Base-by-base conservation (phyloP, 2,797 vertebrate genomes). In the Macroramphosus scolopax region DNA sequence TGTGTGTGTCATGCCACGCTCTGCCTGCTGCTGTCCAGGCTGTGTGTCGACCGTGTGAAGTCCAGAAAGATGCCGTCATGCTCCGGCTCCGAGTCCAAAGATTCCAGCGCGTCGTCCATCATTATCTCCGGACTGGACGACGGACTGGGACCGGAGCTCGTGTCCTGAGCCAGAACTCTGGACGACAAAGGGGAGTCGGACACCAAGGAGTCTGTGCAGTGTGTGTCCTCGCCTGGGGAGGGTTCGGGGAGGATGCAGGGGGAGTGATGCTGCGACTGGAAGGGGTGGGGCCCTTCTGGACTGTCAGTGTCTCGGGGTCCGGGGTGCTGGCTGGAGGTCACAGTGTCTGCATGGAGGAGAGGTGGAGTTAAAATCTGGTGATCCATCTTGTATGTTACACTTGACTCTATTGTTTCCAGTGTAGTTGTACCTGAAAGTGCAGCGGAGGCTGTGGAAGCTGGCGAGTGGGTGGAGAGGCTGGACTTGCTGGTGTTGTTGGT, bases 51-150 rank as follows among this genome's bases (percentile, higher is more conserved):
- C 0, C 68, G 72, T 2, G 90, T 80, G 59, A 96, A 96, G 84
- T 94, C 89, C 44, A 97, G 91, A 79, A 95, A 95, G 77, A 96
- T 95, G 3, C 93, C 93, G 29, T 93, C 92, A 0, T 85, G 87
- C 54, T 94, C 93, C 0, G 89, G 80, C 50, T 93, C 92, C 0
- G 92, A 95, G 75, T 93, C 93, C 0, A 87, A 72, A 0, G 91
- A 93, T 66, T 92, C 93, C 53, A 87, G 74, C 63, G 87, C 75
- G 71, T 85, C 87, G 80, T 92, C 93, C 53, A 85, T 88, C 45
- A 86, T 74, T 43, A 89, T 81, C 50, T 95, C 94, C 0, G 88
- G 90, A 50, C 94, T 93, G 82, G 92, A 92, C 1, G 89, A 74
- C 2, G 80, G 77, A 1, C 89, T 89, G 4, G 89, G 83, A 17